Evolutionary conservation across 2,113 vertebrate species (phyloP).

Genomic region (Suricata suricatta): DNA sequence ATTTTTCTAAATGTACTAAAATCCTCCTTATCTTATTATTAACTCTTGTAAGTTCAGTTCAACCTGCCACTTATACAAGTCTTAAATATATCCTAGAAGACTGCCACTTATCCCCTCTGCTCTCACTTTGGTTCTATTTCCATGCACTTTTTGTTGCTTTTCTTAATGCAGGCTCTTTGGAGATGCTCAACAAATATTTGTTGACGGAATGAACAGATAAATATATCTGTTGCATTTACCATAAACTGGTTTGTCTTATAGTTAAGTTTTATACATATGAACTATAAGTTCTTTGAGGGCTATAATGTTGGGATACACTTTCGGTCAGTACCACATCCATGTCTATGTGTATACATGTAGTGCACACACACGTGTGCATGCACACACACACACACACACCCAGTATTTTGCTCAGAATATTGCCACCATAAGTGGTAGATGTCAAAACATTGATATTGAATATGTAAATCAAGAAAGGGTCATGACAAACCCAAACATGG

Average conservation of each 20-base stretch:
- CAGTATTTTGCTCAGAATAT: not conserved
- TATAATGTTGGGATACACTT: not conserved
- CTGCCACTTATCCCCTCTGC: not conserved
- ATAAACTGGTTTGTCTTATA: not conserved
- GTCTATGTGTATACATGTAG: not conserved
- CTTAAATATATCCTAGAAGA: not conserved
- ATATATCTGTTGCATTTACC: not conserved
- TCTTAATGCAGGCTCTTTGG: not conserved
- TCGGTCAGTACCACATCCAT: too few species aligned
- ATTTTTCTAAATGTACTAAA: not conserved
- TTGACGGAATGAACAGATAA: slow-evolving; percentile 7
- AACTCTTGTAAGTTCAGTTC: slow-evolving; percentile 1
- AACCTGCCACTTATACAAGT: not conserved
- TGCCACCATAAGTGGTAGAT: not conserved
- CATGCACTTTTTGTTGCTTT: not conserved
- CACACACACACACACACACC: too few species aligned
- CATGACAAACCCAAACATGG: not conserved
- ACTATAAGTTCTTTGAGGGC: not conserved
- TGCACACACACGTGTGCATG: not conserved
- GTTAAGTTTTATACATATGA: not conserved
- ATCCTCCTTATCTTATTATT: not conserved
- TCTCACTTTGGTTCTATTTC: not conserved
- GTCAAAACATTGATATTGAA: not conserved
- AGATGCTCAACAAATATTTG: not conserved
- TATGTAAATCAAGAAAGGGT: not conserved